A percentile compares a stretch with the other conserved stretches of the same genome.
These are phyloP conservation scores for Ischnura elegans DNA, from an alignment of 2,888 invertebrate genomes.

Conservation along the genomic window DNA sequence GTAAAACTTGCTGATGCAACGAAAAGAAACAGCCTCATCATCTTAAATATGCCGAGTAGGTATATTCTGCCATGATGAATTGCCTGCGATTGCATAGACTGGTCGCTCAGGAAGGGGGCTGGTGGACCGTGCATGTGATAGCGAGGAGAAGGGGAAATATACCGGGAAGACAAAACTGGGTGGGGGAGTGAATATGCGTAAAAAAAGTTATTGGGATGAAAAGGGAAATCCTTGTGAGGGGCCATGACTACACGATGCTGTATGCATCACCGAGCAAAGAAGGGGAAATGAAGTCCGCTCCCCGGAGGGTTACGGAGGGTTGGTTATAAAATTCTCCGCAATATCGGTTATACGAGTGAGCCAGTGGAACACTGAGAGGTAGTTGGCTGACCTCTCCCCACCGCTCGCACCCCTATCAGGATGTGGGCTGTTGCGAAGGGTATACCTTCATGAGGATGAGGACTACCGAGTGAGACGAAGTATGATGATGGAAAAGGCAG, in stretches of 20 bases:
- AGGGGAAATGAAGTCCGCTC: background rate
- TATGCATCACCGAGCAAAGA: background rate
- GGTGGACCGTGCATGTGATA: background rate
- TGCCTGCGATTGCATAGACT: background rate
- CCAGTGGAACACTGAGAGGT: background rate
- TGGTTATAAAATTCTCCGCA: background rate
- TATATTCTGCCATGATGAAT: background rate
- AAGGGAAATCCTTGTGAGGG: background rate
- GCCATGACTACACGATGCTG: background rate
- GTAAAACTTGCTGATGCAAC: background rate
- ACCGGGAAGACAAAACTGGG: background rate
- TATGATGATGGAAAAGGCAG: background rate
- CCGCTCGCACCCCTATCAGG: background rate
- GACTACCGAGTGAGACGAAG: background rate
- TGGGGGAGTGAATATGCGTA: background rate
- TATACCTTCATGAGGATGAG: background rate
- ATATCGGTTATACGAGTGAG: constrained; percentile 4
- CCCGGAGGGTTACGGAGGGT: background rate
- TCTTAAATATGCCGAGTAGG: background rate
- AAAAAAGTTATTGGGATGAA: background rate
- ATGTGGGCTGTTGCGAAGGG: background rate
- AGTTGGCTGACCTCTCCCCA: background rate
- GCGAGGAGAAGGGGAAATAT: background rate
- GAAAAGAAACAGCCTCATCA: background rate
- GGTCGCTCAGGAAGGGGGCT: background rate